Percentiles rank a stretch among this genome's conserved stretches.
These are phyloP conservation scores for Mohoua ochrocephala DNA, from an alignment of 2,113 vertebrate species.

Conservation along the genomic window DNA sequence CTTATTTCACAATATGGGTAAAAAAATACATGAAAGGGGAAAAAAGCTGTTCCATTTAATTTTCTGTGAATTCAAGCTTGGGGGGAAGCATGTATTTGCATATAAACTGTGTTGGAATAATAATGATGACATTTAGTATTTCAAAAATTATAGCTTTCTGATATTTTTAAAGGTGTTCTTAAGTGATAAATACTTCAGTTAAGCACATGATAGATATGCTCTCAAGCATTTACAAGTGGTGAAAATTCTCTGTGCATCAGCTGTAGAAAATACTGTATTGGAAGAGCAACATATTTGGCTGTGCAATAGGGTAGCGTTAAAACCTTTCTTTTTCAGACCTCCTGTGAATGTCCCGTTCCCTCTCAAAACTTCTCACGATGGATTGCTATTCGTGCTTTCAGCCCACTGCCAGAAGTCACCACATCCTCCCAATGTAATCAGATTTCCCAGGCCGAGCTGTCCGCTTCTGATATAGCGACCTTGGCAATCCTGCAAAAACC, in stretches of 20 bases:
- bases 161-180: background rate
- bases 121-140: background rate
- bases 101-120: background rate
- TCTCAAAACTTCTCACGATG: background rate
- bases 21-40: background rate
- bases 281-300: background rate
- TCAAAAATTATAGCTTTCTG: background rate
- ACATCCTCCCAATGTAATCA: background rate
- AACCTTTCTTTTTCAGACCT: background rate
- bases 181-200: conserved; percentile 1
- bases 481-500: background rate
- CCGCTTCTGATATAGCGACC: background rate
- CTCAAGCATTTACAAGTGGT: background rate
- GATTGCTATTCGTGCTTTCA: background rate
- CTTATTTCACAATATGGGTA: background rate
- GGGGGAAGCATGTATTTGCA: background rate
- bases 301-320: background rate
- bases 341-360: background rate
- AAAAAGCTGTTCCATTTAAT: background rate
- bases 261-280: background rate
- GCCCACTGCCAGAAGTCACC: background rate
- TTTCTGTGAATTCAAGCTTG: background rate
- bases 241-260: background rate
- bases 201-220: background rate
- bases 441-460: background rate